Evolutionary conservation across 2,797 vertebrate species (phyloP), one percentile per base, ranked within the genome.

Genomic region (Danio tinwini): DNA sequence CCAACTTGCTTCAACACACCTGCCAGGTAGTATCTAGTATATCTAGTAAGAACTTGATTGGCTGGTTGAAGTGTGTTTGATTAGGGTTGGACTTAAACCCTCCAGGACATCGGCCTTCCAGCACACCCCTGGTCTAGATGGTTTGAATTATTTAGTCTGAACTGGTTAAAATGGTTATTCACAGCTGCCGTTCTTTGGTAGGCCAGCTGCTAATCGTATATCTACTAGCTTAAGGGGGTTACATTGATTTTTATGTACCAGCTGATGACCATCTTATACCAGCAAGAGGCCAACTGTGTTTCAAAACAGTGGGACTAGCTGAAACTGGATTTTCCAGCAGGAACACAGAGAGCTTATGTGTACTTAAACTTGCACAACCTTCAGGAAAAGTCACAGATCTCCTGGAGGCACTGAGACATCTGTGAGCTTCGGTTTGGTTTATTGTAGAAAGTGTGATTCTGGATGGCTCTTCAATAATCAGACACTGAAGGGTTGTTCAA

Each of bases 291-390:
- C 6, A 8, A 14, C 39, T 55, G 2, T 42, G 3, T 67, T 19
- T 39, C 53, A 72, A 71, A 56, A 44, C 40, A 55, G 11, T 21
- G 53, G 4, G 37, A 12, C 55, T 39, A 47, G 17, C 55, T 73
- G 17, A 73, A 73, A 45, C 70, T 47, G 55, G 40, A 59, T 73
- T 44, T 44, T 72, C 17, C 40, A 72, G 53, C 40, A 45, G 42
- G 9, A 53, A 59, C 17, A 21, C 14, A 5, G 10, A 74, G n/a
- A 62, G 56, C 21, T n/a, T 49, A 12, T 61, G 56, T 74, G 53
- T 21, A 50, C 47, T 69, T 50, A 50, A 50, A 50, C 47, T 19
- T 13, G n/a, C 62, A 65, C 74, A 55, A 29, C 62, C 50, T 76
- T 29, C 6, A 50, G 44, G 11, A 62, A 65, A 65, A 56, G 50